These are phyloP conservation scores for Salminus brasiliensis DNA, from an alignment of 2,113 vertebrate genomes.

Conservation along the genomic window DNA sequence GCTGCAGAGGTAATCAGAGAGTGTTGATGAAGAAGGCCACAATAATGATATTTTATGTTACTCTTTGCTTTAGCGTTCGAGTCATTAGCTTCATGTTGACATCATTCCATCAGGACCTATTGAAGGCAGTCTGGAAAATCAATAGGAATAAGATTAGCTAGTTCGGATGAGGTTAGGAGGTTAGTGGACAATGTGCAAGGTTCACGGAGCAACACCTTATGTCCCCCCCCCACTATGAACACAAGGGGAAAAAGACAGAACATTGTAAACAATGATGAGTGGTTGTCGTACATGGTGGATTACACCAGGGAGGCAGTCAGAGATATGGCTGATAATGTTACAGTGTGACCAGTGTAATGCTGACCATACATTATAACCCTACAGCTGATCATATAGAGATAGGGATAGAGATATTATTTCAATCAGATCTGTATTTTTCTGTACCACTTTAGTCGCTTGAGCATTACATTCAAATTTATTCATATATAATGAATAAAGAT, in stretches of 20 bases:
- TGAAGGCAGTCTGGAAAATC: slow-evolving; percentile 90
- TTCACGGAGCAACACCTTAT: slow-evolving; percentile 83
- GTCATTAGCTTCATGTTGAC: slow-evolving; percentile 88
- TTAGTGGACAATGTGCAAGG: slow-evolving; percentile 84
- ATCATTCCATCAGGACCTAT: slow-evolving; percentile 86
- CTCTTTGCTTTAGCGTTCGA: slow-evolving; percentile 85
- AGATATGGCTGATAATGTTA: slow-evolving; percentile 8
- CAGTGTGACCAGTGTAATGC: slow-evolving; percentile 10
- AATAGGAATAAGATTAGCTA: slow-evolving; percentile 95
- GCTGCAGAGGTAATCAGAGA: slow-evolving; percentile 85
- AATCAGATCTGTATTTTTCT: not conserved
- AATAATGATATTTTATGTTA: slow-evolving; percentile 89
- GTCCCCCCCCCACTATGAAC: slow-evolving; percentile 26
- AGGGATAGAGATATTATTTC: not conserved
- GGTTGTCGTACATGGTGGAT: slow-evolving; percentile 44
- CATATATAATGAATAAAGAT: not conserved
- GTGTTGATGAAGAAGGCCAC: slow-evolving; percentile 79
- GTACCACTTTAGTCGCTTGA: not conserved
- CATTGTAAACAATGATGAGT: slow-evolving; percentile 43
- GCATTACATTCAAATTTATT: not conserved
- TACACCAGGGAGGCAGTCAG: slow-evolving; percentile 33
- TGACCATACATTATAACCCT: not conserved
- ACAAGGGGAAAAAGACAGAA: slow-evolving; percentile 12
- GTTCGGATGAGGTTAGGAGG: slow-evolving; percentile 90
- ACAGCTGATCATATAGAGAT: not conserved